Conservation (phyloP, 2,888 invertebrate species). For the Hartigia nigra region DNA sequence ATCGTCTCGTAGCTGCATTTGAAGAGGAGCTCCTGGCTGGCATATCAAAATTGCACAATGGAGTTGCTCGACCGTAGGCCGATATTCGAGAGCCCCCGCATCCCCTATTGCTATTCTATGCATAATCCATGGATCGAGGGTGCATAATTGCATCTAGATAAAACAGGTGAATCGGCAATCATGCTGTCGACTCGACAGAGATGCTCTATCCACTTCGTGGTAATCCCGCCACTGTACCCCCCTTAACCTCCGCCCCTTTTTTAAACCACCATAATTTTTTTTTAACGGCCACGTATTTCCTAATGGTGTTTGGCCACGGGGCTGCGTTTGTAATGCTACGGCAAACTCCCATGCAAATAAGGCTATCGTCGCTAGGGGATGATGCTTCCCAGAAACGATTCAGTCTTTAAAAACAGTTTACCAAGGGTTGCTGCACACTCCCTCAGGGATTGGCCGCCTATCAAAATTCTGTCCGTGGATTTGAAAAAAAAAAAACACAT, state of each 20-base stretch:
- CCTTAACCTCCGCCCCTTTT: background rate
- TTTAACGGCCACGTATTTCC: background rate
- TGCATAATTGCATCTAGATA: conserved; percentile 62
- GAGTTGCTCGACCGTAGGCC: conserved; percentile 21
- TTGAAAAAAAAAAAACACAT: background rate
- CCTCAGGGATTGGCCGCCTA: background rate
- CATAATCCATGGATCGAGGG: conserved; percentile 34
- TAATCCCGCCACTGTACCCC: conserved; percentile 14
- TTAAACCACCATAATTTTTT: background rate
- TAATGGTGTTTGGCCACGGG: background rate
- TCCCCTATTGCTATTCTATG: conserved; percentile 25
- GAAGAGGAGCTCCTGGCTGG: background rate
- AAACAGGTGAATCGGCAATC: conserved; percentile 60
- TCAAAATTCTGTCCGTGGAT: background rate
- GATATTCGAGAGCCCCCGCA: conserved; percentile 17
- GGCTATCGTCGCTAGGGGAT: background rate
- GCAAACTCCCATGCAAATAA: background rate
- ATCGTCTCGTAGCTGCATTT: background rate
- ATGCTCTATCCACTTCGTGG: conserved; percentile 47
- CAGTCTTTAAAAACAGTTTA: conserved; percentile 19
- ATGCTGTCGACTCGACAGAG: conserved; percentile 29
- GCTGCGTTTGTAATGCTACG: background rate
- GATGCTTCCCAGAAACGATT: conserved; percentile 6
- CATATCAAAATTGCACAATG: conserved; percentile 7
- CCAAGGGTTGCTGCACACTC: background rate